A percentile compares a stretch with the other conserved stretches of the same genome.
phyloP scores from a whole-genome alignment of 2,888 invertebrate species.

The Nomada hirtipes region DNA sequence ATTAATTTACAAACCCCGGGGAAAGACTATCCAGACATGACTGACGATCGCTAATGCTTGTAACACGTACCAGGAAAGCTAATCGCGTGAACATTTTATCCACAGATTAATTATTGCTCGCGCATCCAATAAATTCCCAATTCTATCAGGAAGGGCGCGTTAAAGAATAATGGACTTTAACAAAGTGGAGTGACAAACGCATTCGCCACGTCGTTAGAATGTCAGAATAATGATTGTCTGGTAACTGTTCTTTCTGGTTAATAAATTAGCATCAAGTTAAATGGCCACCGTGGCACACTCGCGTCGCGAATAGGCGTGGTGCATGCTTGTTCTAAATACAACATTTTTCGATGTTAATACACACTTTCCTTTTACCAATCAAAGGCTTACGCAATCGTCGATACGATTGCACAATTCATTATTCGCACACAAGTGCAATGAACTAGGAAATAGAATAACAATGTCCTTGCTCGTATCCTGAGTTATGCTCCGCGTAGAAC shows the following conservation, averaged over 20 bases:
- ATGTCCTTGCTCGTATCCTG: conserved; percentile 9
- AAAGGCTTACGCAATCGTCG: conserved; percentile 48
- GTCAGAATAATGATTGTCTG: not conserved
- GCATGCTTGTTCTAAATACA: conserved; percentile 43
- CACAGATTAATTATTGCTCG: not conserved
- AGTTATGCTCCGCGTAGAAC: not conserved
- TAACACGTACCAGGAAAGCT: too few relatives aligned
- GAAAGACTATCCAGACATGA: not conserved
- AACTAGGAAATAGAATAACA: conserved; percentile 37
- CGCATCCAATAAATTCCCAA: not conserved
- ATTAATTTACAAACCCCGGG: not conserved
- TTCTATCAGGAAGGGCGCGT: not conserved
- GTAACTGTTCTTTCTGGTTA: conserved; percentile 31
- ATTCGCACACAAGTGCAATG: conserved; percentile 54
- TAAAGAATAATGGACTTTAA: conserved; percentile 8
- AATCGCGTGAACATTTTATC: too few relatives aligned
- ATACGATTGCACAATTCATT: conserved; percentile 42
- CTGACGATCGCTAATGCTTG: not conserved
- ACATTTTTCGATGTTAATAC: conserved; percentile 52
- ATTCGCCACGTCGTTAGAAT: not conserved
- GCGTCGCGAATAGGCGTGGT: conserved; percentile 47
- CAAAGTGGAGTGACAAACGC: conserved; percentile 11
- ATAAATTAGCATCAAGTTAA: conserved; percentile 43
- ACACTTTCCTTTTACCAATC: conserved; percentile 45
- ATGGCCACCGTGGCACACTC: conserved; percentile 12